Evolutionary conservation across 2,113 vertebrate species (phyloP).

Genomic region (human (Homo sapiens)): DNA sequence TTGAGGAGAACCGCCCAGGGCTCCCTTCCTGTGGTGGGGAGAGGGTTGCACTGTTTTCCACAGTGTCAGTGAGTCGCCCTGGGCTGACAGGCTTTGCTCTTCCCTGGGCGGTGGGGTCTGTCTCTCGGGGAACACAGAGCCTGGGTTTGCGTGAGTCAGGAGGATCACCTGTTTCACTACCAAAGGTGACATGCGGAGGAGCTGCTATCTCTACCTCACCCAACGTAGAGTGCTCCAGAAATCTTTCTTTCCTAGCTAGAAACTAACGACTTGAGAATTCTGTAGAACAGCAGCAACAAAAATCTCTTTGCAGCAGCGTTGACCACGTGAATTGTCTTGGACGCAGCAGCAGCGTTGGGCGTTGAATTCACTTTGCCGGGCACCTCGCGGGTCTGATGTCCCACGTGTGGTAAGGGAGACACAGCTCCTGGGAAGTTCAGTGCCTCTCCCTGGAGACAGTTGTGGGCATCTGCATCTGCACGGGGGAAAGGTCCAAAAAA

Average conservation of each 20-base stretch:
- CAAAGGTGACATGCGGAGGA: neutral
- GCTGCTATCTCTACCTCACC: neutral
- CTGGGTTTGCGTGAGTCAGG: neutral
- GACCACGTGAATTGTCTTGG: neutral
- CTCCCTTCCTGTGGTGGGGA: neutral
- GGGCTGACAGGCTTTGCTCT: neutral
- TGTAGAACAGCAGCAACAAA: too few relatives aligned
- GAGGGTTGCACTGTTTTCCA: neutral
- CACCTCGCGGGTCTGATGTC: rapidly evolving
- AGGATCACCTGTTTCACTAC: neutral
- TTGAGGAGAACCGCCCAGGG: neutral
- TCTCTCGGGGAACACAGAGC: neutral
- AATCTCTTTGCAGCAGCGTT: neutral
- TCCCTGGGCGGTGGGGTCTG: neutral
- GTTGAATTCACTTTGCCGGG: neutral
- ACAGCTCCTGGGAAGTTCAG: neutral
- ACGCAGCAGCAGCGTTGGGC: neutral
- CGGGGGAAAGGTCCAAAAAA: rapidly evolving
- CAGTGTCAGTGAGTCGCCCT: too few relatives aligned
- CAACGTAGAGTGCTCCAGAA: neutral
- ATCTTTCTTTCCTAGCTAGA: neutral
- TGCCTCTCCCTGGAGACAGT: too few relatives aligned
- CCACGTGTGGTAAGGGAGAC: too few relatives aligned
- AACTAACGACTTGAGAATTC: neutral
- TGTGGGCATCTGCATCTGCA: neutral